Conservation (phyloP, 2,113 vertebrate genomes). For the Lota lota region DNA sequence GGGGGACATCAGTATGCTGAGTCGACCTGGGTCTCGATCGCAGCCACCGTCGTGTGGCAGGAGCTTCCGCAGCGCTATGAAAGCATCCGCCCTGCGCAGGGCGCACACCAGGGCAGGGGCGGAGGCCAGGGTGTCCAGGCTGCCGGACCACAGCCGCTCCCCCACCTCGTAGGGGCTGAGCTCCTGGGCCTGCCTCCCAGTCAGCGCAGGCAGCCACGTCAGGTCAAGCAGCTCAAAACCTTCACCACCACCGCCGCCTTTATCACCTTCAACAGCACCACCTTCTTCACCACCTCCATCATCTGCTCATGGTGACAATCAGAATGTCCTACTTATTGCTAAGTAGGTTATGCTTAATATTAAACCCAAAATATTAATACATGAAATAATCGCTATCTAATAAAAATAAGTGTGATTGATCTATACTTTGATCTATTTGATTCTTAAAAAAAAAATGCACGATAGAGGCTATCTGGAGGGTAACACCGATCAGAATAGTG, state of each 20-base stretch:
- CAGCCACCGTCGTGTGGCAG: slow-evolving; percentile 20
- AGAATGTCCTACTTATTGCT: too few species aligned
- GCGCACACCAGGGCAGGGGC: slow-evolving; percentile 60
- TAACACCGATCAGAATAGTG: too few species aligned
- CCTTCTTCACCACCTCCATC: background rate
- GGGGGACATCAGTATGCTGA: slow-evolving; percentile 61
- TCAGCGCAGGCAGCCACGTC: slow-evolving; percentile 71
- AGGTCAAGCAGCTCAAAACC: slow-evolving; percentile 68
- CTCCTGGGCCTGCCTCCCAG: slow-evolving; percentile 65
- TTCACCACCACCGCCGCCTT: background rate
- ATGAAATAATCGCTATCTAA: too few species aligned
- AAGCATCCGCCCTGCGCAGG: slow-evolving; percentile 47
- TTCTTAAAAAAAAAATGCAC: too few species aligned
- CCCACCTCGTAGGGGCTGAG: slow-evolving; percentile 73
- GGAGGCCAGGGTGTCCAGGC: slow-evolving; percentile 53
- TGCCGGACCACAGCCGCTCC: slow-evolving; percentile 52
- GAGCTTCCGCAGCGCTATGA: slow-evolving; percentile 36
- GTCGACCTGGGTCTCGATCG: slow-evolving; percentile 7
- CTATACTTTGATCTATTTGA: too few species aligned
- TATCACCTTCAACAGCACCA: slow-evolving; percentile 26
- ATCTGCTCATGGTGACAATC: too few species aligned
- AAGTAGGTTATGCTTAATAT: too few species aligned
- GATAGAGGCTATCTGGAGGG: too few species aligned
- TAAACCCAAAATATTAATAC: too few species aligned
- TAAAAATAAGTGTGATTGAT: too few species aligned